Evolutionary conservation across 2,797 vertebrate genomes (phyloP), one percentile per base, ranked within the genome.

Genomic region (Enteromius trimaculatus): DNA sequence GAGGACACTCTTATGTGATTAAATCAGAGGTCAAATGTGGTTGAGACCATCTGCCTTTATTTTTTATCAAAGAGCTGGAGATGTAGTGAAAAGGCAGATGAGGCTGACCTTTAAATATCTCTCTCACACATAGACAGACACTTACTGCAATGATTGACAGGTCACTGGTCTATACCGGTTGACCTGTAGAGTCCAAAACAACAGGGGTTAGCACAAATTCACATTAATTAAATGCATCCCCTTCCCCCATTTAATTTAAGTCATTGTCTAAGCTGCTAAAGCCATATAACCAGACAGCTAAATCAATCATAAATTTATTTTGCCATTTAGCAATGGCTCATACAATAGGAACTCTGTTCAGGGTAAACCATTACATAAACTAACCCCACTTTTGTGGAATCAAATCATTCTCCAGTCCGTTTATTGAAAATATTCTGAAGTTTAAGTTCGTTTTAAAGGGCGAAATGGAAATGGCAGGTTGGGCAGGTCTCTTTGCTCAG

Each of bases 1-100:
- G 89, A 85, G 80, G 88, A 87, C 90, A 92, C 90, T 92, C 87
- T 91, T 81, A 88, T 87, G 86, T 92, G 92, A 93, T 94, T 93
- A 92, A 90, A 92, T 66, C 87, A 87, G 90, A 86, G 62, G 81
- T 77, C 79, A 76, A 34, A 55, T 26, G 21, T 51, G 65, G 76
- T 26, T 21, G 53, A 68, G 62, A 78, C 65, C 81, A 83, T 70
- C 81, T 83, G 81, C 29, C 53, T 83, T 70, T 83, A 77, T 83
- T 47, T 49, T 77, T 58, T 55, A 69, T 70, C 74, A 78, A 39
- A 83, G 64, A 70, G 79, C 65, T 49, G n/a, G 34, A 79, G 78
- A 55, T 34, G 44, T 8, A 77, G 77, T 19, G 90, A 90, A 68
- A 83, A 77, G 88, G 88, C 93, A 94, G 92, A 93, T 92, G 92